Conservation (phyloP, 2,888 invertebrate genomes). For the Temnothorax rugatulus region DNA sequence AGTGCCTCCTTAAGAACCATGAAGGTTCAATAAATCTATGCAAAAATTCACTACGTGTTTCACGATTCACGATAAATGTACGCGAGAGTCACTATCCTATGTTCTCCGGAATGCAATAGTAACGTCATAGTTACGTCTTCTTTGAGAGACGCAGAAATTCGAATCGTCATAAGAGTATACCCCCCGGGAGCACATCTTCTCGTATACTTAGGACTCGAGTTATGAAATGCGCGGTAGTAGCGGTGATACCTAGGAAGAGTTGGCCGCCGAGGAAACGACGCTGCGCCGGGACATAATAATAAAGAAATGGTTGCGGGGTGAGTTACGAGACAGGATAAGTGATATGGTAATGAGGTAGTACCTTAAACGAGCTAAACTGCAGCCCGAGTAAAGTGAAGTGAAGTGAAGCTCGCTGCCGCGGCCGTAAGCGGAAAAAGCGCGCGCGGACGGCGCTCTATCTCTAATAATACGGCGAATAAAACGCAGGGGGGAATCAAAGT, state of each 20-base stretch:
- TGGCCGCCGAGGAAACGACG: slow-evolving; percentile 28
- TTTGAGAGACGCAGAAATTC: slow-evolving; percentile 4
- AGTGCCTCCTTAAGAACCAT: background rate
- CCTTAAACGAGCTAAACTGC: slow-evolving; percentile 62
- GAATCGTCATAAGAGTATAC: background rate
- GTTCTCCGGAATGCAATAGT: background rate
- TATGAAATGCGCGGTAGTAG: slow-evolving; percentile 26
- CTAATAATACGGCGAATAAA: slow-evolving; percentile 69
- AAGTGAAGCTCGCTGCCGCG: slow-evolving; percentile 32
- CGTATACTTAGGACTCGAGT: background rate
- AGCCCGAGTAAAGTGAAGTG: slow-evolving; percentile 45
- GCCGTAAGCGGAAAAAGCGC: slow-evolving; percentile 53
- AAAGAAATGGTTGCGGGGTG: slow-evolving; percentile 54
- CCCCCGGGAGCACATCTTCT: background rate
- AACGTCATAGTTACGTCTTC: background rate
- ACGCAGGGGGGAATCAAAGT: slow-evolving; percentile 63
- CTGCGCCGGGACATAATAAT: slow-evolving; percentile 53
- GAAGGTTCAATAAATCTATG: background rate
- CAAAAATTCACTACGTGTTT: background rate
- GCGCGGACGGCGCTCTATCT: slow-evolving; percentile 35
- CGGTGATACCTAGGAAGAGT: slow-evolving; percentile 37
- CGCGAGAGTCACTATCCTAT: background rate
- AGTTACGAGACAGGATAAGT: slow-evolving; percentile 57
- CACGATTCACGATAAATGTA: background rate
- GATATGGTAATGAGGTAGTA: slow-evolving; percentile 59